A percentile compares a stretch with the other conserved stretches of the same genome.
These are phyloP conservation scores for Cosmia pyralina DNA, from an alignment of 2,888 invertebrate species.

Conservation along the genomic window DNA sequence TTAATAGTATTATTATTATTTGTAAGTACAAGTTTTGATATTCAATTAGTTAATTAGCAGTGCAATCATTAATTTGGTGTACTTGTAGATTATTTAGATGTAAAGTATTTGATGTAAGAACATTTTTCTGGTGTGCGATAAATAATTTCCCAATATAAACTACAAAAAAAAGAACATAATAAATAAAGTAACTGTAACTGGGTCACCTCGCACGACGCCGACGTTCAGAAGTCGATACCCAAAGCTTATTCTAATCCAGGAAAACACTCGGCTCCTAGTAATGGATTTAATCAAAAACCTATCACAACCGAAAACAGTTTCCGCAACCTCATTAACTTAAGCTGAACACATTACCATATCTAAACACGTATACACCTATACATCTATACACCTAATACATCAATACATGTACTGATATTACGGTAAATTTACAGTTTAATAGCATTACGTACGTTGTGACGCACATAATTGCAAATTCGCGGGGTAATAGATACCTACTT, in stretches of 20 bases:
- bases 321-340: constrained; percentile 60
- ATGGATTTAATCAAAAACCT: constrained; percentile 60
- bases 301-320: constrained; percentile 56
- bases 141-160: background rate
- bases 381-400: background rate
- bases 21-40: too few species aligned
- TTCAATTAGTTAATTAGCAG: too few species aligned
- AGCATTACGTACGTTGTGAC: constrained; percentile 47
- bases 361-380: constrained; percentile 29
- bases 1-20: too few species aligned
- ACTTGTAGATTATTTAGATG: too few species aligned
- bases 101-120: too few species aligned
- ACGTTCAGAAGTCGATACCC: constrained; percentile 22
- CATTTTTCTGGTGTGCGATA: too few species aligned
- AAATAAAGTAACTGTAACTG: background rate
- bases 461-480: constrained; percentile 63
- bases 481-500: constrained; percentile 65
- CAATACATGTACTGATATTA: constrained; percentile 25
- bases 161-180: background rate
- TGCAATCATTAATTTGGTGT: too few species aligned
- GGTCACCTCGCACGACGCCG: constrained; percentile 2
- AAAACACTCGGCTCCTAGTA: constrained; percentile 44
- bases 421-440: constrained; percentile 55
- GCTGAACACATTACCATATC: constrained; percentile 60
- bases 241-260: constrained; percentile 49